Conservation (phyloP, 2,888 invertebrate genomes). For the Vanessa cardui region DNA sequence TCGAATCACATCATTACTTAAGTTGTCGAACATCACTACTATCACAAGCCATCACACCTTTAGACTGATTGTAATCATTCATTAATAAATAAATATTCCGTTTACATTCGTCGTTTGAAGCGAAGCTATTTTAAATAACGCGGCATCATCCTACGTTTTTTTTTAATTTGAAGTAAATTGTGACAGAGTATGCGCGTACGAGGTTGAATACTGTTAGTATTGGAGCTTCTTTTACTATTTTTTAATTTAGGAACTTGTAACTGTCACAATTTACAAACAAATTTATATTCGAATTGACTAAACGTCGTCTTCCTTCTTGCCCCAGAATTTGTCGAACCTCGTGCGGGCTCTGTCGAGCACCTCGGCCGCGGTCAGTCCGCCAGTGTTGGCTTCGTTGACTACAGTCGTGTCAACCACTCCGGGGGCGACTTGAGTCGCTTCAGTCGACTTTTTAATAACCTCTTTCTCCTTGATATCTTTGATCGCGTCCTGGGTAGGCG, state of each 20-base stretch:
- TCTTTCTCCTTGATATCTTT: constrained; percentile 65
- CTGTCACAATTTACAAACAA: constrained; percentile 55
- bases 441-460: constrained; percentile 73
- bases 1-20: constrained; percentile 29
- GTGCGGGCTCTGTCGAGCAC: constrained; percentile 91
- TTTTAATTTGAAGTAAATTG: constrained; percentile 49
- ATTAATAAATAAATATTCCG: constrained; percentile 55
- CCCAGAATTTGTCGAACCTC: constrained; percentile 93
- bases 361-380: constrained; percentile 86
- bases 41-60: constrained; percentile 79
- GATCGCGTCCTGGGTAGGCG: constrained; percentile 63
- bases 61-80: constrained; percentile 50
- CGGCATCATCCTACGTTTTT: constrained; percentile 56
- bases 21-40: constrained; percentile 57
- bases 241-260: constrained; percentile 21
- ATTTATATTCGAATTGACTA: constrained; percentile 52
- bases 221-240: neutral
- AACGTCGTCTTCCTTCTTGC: constrained; percentile 85
- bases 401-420: constrained; percentile 82
- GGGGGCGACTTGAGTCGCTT: constrained; percentile 79
- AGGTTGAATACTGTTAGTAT: constrained; percentile 2
- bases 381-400: constrained; percentile 69
- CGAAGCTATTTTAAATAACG: constrained; percentile 73
- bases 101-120: constrained; percentile 65
- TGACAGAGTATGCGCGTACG: constrained; percentile 42